A percentile compares a stretch with the other conserved stretches of the same genome.
These are phyloP conservation scores for Heliangelus exortis DNA, from an alignment of 2,797 vertebrate species.

Conservation along the genomic window DNA sequence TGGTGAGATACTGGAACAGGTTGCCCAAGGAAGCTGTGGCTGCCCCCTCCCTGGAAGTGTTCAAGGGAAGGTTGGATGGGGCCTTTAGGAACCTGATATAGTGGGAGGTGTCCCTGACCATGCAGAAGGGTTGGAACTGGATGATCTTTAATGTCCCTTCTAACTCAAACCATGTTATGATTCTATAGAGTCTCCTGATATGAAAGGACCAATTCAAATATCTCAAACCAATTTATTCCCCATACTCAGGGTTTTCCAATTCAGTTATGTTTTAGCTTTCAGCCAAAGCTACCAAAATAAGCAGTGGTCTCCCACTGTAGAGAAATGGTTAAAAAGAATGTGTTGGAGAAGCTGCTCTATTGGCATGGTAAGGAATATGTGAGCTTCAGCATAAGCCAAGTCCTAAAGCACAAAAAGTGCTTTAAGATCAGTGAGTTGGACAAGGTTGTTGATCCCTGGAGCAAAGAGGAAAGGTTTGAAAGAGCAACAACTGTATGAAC, in stretches of 20 bases:
- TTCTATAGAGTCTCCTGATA: neutral
- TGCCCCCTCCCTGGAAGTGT: no score
- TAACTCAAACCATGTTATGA: no score
- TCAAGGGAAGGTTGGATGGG: no score
- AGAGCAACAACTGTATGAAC: neutral
- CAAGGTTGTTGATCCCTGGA: slow-evolving; percentile 51
- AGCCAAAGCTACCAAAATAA: neutral
- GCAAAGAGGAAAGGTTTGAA: slow-evolving; percentile 27
- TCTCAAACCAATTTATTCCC: neutral
- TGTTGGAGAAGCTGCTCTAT: accelerated
- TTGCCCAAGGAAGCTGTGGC: no score
- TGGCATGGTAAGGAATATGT: neutral
- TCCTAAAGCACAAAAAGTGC: slow-evolving; percentile 26
- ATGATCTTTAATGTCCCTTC: no score
- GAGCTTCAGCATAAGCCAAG: neutral
- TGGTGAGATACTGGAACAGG: no score
- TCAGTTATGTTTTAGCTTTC: neutral
- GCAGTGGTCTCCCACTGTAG: neutral
- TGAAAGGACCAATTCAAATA: neutral
- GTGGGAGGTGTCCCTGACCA: no score
- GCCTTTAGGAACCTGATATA: no score
- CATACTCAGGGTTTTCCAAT: neutral
- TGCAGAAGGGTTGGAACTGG: no score
- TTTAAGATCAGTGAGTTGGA: slow-evolving; percentile 39
- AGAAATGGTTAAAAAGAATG: neutral